Evolutionary conservation across 2,888 invertebrate genomes (phyloP).

Genomic region (Ctena decussata): DNA sequence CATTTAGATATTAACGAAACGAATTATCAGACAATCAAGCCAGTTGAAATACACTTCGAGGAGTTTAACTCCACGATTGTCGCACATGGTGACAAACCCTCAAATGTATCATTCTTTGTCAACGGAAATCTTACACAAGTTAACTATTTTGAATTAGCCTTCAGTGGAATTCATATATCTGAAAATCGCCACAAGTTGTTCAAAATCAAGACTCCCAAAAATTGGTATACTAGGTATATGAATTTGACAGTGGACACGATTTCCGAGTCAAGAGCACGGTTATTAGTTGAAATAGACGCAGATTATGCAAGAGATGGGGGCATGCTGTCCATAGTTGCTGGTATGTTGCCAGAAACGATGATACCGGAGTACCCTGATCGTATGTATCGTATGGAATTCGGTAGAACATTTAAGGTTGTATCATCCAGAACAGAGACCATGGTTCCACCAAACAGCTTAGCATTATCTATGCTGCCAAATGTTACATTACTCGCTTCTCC

Average conservation of each 20-base stretch:
- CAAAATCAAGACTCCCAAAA: background rate
- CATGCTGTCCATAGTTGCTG: background rate
- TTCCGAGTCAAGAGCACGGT: background rate
- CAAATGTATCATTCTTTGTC: background rate
- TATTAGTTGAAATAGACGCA: background rate
- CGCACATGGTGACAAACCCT: background rate
- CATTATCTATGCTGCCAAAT: background rate
- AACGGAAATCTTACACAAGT: background rate
- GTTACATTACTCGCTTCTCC: background rate
- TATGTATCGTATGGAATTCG: background rate
- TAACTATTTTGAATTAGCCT: background rate
- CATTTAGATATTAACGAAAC: background rate
- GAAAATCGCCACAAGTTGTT: too few relatives aligned
- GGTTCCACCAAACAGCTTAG: background rate
- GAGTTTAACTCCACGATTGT: background rate
- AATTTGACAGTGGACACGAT: background rate
- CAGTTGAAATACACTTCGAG: background rate
- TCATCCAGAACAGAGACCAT: background rate
- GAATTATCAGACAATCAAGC: background rate
- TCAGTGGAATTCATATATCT: too few relatives aligned
- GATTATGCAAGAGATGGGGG: background rate
- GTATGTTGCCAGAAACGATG: too few relatives aligned
- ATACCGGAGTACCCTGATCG: background rate
- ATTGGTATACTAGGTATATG: background rate
- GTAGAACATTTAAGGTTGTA: background rate